Evolutionary conservation across 1,140 invertebrate genomes (phyloP).

Genomic region (Philotrypesis tridentata): DNA sequence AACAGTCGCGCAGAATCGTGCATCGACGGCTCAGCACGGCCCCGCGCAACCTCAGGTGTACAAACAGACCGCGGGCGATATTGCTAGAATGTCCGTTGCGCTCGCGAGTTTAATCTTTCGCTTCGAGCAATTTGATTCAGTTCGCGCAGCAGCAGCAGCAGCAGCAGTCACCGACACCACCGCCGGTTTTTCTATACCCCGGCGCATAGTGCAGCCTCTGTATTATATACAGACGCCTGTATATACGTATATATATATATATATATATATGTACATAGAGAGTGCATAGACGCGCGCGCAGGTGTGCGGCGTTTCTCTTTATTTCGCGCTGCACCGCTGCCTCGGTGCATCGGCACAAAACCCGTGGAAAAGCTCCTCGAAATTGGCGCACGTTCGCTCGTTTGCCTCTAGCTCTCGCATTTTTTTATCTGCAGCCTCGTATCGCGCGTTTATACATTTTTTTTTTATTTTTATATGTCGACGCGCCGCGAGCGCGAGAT

Average conservation of each 20-base stretch:
- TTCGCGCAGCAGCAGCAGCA: conserved; percentile 11
- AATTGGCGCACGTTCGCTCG: conserved; percentile 3
- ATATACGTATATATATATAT: background rate
- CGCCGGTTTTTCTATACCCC: background rate
- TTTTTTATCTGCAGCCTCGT: background rate
- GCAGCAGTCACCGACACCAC: too few relatives aligned
- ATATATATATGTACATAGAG: background rate
- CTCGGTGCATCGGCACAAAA: conserved; percentile 7
- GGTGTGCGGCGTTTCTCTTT: conserved; percentile 31
- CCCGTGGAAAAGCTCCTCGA: conserved; percentile 29
- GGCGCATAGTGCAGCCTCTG: background rate
- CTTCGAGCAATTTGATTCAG: conserved; percentile 60
- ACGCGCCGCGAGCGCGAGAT: conserved; percentile 2
- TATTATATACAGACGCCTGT: background rate
- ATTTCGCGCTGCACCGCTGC: conserved; percentile 28
- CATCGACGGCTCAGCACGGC: background rate
- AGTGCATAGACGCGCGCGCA: background rate
- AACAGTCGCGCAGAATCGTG: background rate
- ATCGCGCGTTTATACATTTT: background rate
- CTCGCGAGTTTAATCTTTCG: conserved; percentile 69
- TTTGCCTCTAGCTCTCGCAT: background rate
- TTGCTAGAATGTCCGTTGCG: conserved; percentile 62
- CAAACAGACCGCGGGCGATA: conserved; percentile 68
- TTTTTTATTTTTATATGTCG: conserved; percentile 7
- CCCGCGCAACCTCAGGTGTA: conserved; percentile 67